These are phyloP conservation scores for Cynodonichthys magdalenae DNA, from an alignment of 2,797 vertebrate species.

Conservation along the genomic window DNA sequence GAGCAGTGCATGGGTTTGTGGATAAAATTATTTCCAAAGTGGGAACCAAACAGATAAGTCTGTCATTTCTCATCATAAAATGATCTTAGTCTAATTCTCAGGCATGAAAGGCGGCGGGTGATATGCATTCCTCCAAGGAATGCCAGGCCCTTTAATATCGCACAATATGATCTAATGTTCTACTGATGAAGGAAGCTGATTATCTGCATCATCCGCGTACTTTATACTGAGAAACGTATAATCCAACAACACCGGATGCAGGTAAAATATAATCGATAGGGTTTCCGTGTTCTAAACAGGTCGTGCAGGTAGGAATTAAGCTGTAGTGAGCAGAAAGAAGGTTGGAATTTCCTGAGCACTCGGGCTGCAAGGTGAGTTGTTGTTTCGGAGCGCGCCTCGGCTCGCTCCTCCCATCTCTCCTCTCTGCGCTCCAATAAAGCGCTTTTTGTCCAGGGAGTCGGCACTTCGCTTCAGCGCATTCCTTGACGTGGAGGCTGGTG, in stretches of 20 bases:
- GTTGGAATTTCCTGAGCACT: constrained; percentile 32
- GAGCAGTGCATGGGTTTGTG: no score
- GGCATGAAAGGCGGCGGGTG: no score
- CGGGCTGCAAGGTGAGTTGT: constrained; percentile 56
- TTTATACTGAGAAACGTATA: not conserved
- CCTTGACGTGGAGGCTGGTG: constrained; percentile 67
- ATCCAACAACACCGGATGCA: not conserved
- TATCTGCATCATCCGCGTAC: no score
- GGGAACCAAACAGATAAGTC: no score
- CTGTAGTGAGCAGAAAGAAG: constrained; percentile 12
- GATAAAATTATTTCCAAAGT: no score
- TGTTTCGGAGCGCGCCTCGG: constrained; percentile 40
- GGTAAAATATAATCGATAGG: not conserved
- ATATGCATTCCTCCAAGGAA: no score
- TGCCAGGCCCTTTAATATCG: no score
- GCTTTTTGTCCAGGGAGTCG: constrained; percentile 68
- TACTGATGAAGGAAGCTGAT: no score
- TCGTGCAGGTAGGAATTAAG: constrained; percentile 43
- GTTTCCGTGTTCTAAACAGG: constrained; percentile 45
- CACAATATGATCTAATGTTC: no score
- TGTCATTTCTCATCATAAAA: no score
- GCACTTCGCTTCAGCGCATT: constrained; percentile 72
- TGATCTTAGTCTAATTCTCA: no score
- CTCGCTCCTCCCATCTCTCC: constrained; percentile 68
- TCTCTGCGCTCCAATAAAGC: constrained; percentile 71